Percentiles rank a stretch among this genome's conserved stretches.
Evolutionary conservation across 2,113 vertebrate genomes (phyloP).

Genomic region (Pteronura brasiliensis): DNA sequence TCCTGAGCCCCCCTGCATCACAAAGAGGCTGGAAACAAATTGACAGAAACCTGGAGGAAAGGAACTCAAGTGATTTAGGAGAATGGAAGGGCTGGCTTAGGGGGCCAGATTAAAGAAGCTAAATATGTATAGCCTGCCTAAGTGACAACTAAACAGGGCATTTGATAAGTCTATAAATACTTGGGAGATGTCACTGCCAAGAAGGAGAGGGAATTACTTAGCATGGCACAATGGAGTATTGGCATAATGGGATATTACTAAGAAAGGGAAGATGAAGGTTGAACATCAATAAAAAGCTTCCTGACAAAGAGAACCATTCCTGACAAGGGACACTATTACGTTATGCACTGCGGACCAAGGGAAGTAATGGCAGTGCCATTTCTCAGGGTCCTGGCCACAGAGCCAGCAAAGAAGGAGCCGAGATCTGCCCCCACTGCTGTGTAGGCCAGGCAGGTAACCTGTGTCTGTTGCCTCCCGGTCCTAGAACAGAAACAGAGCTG

Average conservation of each 20-base stretch:
- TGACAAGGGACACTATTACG: slow-evolving; percentile 66
- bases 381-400: slow-evolving; percentile 9
- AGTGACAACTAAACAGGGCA: slow-evolving; percentile 75
- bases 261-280: slow-evolving; percentile 74
- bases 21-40: slow-evolving; percentile 50
- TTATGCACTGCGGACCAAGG: slow-evolving; percentile 34
- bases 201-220: slow-evolving; percentile 75
- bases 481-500: not conserved
- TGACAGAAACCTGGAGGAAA: slow-evolving; percentile 68
- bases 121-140: slow-evolving; percentile 75
- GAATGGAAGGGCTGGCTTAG: slow-evolving; percentile 73
- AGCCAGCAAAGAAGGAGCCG: not conserved
- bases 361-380: slow-evolving; percentile 8
- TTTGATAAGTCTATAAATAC: slow-evolving; percentile 79
- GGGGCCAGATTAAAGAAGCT: slow-evolving; percentile 74
- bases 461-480: not conserved
- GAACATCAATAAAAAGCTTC: slow-evolving; percentile 74
- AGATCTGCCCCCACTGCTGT: not conserved
- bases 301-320: slow-evolving; percentile 63
- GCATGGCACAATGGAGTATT: slow-evolving; percentile 70
- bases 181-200: slow-evolving; percentile 73
- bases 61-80: slow-evolving; percentile 73
- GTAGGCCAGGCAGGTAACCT: not conserved
- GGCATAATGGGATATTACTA: slow-evolving; percentile 75
- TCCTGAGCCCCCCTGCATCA: slow-evolving; percentile 18